A percentile compares a stretch with the other conserved stretches of the same genome.
phyloP scores from a whole-genome alignment of 2,113 vertebrate genomes.

The Dolichallabes microphthalmus region DNA sequence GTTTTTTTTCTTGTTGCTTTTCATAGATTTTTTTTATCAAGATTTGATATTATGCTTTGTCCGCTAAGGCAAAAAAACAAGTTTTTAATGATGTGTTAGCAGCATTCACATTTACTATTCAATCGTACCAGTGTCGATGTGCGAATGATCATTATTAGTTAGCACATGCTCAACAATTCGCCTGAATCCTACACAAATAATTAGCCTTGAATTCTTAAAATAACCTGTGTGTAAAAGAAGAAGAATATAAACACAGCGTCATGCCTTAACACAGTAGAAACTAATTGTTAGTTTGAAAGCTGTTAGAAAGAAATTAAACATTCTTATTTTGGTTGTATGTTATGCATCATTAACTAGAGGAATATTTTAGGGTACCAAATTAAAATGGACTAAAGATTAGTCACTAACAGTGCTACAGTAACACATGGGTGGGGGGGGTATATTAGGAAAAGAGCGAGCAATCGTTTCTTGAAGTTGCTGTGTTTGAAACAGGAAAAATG shows the following conservation, averaged over 20 bases:
- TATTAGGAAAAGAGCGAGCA: no score
- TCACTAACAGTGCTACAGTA: no score
- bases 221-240: not conserved
- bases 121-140: not conserved
- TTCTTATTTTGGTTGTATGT: no score
- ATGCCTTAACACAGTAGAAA: not conserved
- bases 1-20: not conserved
- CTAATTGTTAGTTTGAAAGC: no score
- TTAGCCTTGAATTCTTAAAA: not conserved
- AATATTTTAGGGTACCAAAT: no score
- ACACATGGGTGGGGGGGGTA: no score
- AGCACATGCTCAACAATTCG: not conserved
- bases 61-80: not conserved
- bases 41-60: not conserved
- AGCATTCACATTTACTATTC: not conserved
- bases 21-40: not conserved
- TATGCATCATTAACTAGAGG: no score
- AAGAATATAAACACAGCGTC: not conserved
- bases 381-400: no score
- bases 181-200: not conserved
- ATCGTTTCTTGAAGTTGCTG: no score
- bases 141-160: slow-evolving; percentile 2
- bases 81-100: not conserved
- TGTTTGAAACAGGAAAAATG: no score
- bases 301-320: no score